Evolutionary conservation across 2,797 vertebrate species (phyloP).

Genomic region (Schizothorax lantsangensis): DNA sequence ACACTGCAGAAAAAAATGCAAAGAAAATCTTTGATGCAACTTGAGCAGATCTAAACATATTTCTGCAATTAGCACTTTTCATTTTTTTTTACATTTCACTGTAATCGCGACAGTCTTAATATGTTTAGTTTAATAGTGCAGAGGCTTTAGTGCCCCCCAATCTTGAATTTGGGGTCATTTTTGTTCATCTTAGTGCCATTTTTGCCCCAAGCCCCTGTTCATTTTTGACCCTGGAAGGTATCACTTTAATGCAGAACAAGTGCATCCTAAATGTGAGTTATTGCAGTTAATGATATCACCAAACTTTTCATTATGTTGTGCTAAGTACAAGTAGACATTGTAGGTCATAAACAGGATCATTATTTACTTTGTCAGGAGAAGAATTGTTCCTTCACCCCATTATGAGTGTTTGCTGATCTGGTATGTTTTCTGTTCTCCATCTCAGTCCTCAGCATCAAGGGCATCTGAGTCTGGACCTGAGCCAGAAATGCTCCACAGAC

Average conservation of each 20-base stretch:
- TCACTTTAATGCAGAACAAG: neutral
- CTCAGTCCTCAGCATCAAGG: slow-evolving; percentile 92
- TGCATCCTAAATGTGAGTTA: neutral
- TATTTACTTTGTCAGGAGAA: neutral
- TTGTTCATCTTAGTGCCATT: neutral
- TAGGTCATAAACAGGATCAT: neutral
- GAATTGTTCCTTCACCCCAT: slow-evolving; percentile 17
- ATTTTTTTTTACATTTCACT: no score
- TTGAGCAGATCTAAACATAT: no score
- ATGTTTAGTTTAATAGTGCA: no score
- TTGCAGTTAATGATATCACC: neutral
- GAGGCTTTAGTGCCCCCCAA: neutral
- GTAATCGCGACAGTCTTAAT: no score
- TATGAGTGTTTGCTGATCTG: slow-evolving; percentile 27
- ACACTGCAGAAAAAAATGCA: no score
- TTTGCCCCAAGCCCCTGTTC: neutral
- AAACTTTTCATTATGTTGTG: neutral
- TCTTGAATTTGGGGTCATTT: neutral
- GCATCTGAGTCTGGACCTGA: slow-evolving; percentile 92
- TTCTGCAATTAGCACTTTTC: no score
- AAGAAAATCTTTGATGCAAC: no score
- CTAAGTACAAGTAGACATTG: neutral
- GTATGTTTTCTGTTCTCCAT: slow-evolving; percentile 25
- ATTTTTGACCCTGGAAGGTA: neutral
- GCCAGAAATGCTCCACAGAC: slow-evolving; percentile 87